Evolutionary conservation across 1,140 invertebrate species (phyloP).

Genomic region (Diabrotica undecimpunctata): DNA sequence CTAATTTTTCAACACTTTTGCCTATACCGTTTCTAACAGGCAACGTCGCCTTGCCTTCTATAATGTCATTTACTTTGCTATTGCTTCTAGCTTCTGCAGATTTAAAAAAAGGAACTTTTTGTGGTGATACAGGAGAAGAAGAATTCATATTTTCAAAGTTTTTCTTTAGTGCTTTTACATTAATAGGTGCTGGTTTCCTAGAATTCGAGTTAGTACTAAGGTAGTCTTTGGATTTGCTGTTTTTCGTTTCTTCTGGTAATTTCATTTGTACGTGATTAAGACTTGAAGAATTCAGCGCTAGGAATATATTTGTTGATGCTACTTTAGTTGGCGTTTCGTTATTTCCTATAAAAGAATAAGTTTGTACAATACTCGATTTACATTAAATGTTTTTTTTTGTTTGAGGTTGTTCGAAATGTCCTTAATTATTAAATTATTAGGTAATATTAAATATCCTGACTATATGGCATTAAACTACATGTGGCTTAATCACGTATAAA

Average conservation of each 20-base stretch:
- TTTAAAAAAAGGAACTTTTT: slow-evolving; percentile 11
- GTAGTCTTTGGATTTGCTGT: background rate
- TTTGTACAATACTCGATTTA: too few species aligned
- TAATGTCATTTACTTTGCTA: slow-evolving; percentile 2
- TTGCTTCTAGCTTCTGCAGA: background rate
- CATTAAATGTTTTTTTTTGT: too few species aligned
- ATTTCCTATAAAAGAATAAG: background rate
- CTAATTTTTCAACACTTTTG: background rate
- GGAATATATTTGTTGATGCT: background rate
- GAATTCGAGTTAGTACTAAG: background rate
- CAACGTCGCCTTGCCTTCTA: background rate
- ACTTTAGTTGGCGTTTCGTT: background rate
- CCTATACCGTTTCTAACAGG: background rate
- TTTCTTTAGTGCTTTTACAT: slow-evolving; percentile 11
- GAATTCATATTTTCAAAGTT: slow-evolving; percentile 7
- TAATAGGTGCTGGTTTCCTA: slow-evolving; percentile 11
- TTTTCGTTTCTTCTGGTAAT: background rate
- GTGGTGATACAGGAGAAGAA: background rate
- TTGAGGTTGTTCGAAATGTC: too few species aligned
- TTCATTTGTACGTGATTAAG: background rate
- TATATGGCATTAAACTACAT: too few species aligned
- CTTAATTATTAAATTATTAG: too few species aligned
- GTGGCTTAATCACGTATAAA: too few species aligned
- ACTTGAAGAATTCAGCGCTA: background rate
- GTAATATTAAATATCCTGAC: too few species aligned